These are phyloP conservation scores for Notolabrus celidotus DNA, from an alignment of 2,797 vertebrate genomes.

Conservation along the genomic window DNA sequence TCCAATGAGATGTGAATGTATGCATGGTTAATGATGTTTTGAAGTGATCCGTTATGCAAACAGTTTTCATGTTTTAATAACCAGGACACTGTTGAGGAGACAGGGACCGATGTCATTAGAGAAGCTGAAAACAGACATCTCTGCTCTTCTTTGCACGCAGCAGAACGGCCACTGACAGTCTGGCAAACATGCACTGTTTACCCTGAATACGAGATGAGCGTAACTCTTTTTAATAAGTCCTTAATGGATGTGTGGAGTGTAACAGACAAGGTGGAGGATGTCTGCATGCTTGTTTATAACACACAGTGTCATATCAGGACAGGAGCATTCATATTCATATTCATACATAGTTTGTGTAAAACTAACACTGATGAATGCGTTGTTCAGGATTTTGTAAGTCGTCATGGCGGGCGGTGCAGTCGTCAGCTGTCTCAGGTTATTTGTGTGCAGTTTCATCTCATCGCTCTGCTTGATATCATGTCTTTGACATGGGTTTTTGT, in stretches of 20 bases:
- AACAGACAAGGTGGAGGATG: constrained; percentile 2
- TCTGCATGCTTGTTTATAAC: constrained; percentile 6
- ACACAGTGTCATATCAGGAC: background rate
- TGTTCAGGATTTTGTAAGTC: constrained; percentile 26
- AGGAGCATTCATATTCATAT: background rate
- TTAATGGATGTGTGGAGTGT: constrained; percentile 1
- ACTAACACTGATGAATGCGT: constrained; percentile 31
- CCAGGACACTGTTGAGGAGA: constrained; percentile 19
- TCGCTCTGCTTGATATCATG: background rate
- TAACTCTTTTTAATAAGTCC: constrained; percentile 11
- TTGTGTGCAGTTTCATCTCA: constrained; percentile 28
- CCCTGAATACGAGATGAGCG: background rate
- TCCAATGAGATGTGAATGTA: constrained; percentile 35
- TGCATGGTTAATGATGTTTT: constrained; percentile 56
- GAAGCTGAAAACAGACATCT: background rate
- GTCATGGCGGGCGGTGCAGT: constrained; percentile 19
- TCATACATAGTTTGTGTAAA: constrained; percentile 16
- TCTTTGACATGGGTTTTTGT: constrained; percentile 1
- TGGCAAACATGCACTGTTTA: background rate
- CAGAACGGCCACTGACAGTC: constrained; percentile 5
- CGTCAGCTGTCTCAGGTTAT: constrained; percentile 55
- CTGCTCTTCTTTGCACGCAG: constrained; percentile 24
- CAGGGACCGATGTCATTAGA: constrained; percentile 26
- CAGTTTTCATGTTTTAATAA: constrained; percentile 50
- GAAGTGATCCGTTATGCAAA: constrained; percentile 44